Conservation (phyloP, 2,888 invertebrate genomes). For the Eilema caniola region DNA sequence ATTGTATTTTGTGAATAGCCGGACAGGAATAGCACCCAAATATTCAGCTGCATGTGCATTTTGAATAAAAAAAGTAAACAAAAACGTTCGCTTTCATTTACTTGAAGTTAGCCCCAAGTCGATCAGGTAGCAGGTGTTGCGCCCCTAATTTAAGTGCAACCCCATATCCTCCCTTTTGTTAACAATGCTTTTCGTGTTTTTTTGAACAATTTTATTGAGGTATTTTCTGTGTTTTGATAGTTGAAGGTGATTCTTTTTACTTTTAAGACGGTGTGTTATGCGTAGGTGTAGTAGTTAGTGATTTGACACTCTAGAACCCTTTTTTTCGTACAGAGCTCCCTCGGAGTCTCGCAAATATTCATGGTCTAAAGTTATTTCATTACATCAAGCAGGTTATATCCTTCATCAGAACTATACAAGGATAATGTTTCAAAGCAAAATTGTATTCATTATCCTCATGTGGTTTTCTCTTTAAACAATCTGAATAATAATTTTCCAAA, state of each 20-base stretch:
- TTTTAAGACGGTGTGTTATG: not conserved
- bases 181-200: slow-evolving; percentile 44
- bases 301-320: too few species aligned
- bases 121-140: slow-evolving; percentile 72
- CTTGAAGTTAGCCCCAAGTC: slow-evolving; percentile 39
- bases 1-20: too few species aligned
- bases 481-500: not conserved
- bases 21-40: not conserved
- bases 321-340: too few species aligned
- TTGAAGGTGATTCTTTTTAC: not conserved
- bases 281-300: too few species aligned
- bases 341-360: too few species aligned
- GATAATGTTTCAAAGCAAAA: not conserved
- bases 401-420: not conserved
- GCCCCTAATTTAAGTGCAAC: slow-evolving; percentile 48
- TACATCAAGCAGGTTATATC: not conserved
- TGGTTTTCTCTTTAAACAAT: not conserved
- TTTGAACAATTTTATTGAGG: slow-evolving; percentile 26
- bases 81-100: slow-evolving; percentile 10
- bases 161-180: slow-evolving; percentile 52
- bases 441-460: slow-evolving; percentile 4
- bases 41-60: not conserved
- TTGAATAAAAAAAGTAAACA: not conserved
- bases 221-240: slow-evolving; percentile 7
- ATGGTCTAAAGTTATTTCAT: too few species aligned